These are phyloP conservation scores for Thereuonema tuberculata DNA, from an alignment of 1,140 invertebrate genomes.

Conservation along the genomic window DNA sequence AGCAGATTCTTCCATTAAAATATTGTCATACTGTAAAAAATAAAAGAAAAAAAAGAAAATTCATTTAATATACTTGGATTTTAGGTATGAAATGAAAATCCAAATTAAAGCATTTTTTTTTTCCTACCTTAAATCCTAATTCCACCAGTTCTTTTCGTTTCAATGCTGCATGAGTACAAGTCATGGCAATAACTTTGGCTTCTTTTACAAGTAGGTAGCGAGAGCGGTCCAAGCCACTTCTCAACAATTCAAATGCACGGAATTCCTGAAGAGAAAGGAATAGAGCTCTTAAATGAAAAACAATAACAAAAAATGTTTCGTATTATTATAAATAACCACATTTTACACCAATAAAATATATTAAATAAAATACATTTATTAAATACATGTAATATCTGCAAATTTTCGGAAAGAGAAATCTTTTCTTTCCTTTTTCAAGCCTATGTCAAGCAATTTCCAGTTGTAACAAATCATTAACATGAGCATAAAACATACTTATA, in stretches of 20 bases:
- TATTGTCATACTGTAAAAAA: conserved; percentile 94
- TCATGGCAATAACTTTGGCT: conserved; percentile 99
- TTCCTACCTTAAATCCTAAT: conserved; percentile 48
- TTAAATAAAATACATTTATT: too few relatives aligned
- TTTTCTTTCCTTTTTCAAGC: too few relatives aligned
- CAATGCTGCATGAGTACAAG: conserved; percentile 96
- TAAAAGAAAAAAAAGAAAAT: conserved; percentile 23
- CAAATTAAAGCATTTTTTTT: too few relatives aligned
- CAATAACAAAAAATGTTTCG: neutral
- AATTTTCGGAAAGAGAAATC: too few relatives aligned
- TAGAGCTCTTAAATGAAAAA: too few relatives aligned
- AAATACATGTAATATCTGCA: too few relatives aligned
- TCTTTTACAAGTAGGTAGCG: conserved; percentile 96
- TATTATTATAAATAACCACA: too few relatives aligned
- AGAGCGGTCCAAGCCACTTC: conserved; percentile 86
- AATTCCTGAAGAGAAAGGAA: conserved; percentile 57
- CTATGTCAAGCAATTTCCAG: too few relatives aligned
- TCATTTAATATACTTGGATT: neutral
- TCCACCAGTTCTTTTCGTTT: conserved; percentile 93
- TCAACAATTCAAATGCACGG: conserved; percentile 81
- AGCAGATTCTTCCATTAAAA: conserved; percentile 97
- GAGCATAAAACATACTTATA: too few relatives aligned
- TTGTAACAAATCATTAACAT: too few relatives aligned
- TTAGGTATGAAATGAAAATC: too few relatives aligned
- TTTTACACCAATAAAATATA: too few relatives aligned